phyloP scores from a whole-genome alignment of 2,113 vertebrate species.

The Pomatostomus ruficeps region DNA sequence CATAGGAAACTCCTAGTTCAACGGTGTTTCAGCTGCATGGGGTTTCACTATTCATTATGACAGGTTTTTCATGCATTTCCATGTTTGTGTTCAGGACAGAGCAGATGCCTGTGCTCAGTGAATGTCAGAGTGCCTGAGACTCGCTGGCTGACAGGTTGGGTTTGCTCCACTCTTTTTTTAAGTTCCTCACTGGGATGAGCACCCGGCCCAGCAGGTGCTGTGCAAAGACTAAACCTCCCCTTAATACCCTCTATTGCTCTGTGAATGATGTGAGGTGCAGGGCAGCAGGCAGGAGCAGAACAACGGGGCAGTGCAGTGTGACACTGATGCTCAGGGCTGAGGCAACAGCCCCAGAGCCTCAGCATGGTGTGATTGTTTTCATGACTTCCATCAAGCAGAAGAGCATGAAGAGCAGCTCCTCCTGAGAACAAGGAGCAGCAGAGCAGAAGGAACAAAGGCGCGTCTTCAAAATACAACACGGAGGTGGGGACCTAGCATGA shows the following conservation, averaged over 20 bases:
- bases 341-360: not conserved
- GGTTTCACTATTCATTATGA: not conserved
- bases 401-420: not conserved
- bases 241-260: not conserved
- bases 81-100: not conserved
- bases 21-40: not conserved
- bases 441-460: not conserved
- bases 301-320: not conserved
- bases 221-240: not conserved
- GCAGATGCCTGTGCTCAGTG: not conserved
- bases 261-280: not conserved
- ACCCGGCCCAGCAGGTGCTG: not conserved
- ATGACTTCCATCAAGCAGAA: not conserved
- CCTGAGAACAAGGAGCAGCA: not conserved
- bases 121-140: not conserved
- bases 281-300: not conserved
- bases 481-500: rapidly evolving
- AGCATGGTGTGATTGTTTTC: not conserved
- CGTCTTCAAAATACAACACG: rapidly evolving
- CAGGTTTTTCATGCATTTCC: not conserved
- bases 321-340: not conserved
- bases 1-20: not conserved
- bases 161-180: not conserved
- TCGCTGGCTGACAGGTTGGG: too few relatives aligned
- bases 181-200: not conserved